Evolutionary conservation across 2,888 invertebrate genomes (phyloP).

Genomic region (Steinernema scapterisci): DNA sequence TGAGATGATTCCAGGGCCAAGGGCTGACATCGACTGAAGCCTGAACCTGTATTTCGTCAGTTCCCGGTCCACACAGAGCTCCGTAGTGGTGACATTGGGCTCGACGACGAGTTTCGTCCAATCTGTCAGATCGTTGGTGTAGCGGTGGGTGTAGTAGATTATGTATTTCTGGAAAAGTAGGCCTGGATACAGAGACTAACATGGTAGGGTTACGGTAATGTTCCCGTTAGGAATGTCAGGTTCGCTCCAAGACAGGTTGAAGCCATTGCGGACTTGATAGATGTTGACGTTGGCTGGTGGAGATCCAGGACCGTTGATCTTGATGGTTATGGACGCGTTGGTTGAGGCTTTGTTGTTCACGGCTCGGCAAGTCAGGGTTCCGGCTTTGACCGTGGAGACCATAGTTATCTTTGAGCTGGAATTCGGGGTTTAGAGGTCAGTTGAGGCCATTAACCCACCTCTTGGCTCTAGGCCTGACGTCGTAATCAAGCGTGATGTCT

Average conservation of each 20-base stretch:
- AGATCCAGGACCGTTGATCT: slow-evolving; percentile 28
- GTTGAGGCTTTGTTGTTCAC: slow-evolving; percentile 10
- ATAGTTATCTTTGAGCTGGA: slow-evolving; percentile 15
- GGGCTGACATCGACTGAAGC: slow-evolving; percentile 3
- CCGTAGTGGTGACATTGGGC: not conserved
- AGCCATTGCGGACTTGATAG: slow-evolving; percentile 45
- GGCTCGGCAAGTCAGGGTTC: not conserved
- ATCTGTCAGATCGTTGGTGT: slow-evolving; percentile 43
- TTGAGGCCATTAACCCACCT: not conserved
- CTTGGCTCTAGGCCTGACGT: not conserved
- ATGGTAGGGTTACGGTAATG: slow-evolving; percentile 39
- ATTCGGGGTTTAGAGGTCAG: not conserved
- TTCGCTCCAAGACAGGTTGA: slow-evolving; percentile 47
- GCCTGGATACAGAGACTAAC: not conserved
- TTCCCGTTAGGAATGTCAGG: slow-evolving; percentile 49
- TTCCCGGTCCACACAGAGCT: not conserved
- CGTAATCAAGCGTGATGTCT: slow-evolving; percentile 19
- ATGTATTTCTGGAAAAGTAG: slow-evolving; percentile 44
- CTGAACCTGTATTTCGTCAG: slow-evolving; percentile 1
- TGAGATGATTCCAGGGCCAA: slow-evolving; percentile 2
- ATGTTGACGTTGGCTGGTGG: slow-evolving; percentile 39
- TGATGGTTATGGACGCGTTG: slow-evolving; percentile 14
- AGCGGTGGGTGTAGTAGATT: slow-evolving; percentile 44
- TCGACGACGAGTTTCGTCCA: slow-evolving; percentile 42
- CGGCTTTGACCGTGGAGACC: not conserved